Evolutionary conservation across 1,140 invertebrate species (phyloP).

Genomic region (Thaumatotibia leucotreta): DNA sequence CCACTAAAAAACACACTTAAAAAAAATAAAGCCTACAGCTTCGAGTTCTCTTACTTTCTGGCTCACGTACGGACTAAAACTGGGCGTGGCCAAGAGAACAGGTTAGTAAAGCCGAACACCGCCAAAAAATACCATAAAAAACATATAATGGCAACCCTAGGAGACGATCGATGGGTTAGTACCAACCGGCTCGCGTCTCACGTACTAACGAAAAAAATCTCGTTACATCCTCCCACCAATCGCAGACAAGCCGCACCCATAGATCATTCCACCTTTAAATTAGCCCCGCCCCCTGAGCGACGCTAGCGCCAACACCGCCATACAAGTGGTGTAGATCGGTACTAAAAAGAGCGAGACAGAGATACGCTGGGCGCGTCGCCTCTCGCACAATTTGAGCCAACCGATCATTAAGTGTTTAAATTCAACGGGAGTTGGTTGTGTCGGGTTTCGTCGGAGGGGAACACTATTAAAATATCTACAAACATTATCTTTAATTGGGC

Average conservation of each 20-base stretch:
- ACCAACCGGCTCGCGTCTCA: constrained; percentile 55
- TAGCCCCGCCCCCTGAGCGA: constrained; percentile 31
- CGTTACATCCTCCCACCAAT: constrained; percentile 48
- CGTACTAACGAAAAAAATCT: constrained; percentile 65
- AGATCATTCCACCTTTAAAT: constrained; percentile 36
- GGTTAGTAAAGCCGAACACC: constrained; percentile 63
- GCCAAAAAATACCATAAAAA: constrained; percentile 75
- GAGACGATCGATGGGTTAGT: constrained; percentile 57
- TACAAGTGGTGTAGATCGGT: constrained; percentile 52
- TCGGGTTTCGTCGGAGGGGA: constrained; percentile 71
- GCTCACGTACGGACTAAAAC: constrained; percentile 45
- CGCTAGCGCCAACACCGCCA: constrained; percentile 52
- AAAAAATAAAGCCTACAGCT: constrained; percentile 57
- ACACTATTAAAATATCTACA: constrained; percentile 76
- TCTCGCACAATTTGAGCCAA: constrained; percentile 74
- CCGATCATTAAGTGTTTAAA: constrained; percentile 76
- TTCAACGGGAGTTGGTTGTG: constrained; percentile 73
- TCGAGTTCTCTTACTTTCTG: constrained; percentile 40
- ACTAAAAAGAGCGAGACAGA: constrained; percentile 65
- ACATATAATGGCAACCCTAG: constrained; percentile 67
- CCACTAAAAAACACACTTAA: constrained; percentile 49
- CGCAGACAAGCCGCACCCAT: constrained; percentile 28
- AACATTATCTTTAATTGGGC: constrained; percentile 76
- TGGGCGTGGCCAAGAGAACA: constrained; percentile 66
- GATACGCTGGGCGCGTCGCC: constrained; percentile 62